Base-by-base conservation (phyloP, 2,888 invertebrate genomes). In the Endomychus coccineus region DNA sequence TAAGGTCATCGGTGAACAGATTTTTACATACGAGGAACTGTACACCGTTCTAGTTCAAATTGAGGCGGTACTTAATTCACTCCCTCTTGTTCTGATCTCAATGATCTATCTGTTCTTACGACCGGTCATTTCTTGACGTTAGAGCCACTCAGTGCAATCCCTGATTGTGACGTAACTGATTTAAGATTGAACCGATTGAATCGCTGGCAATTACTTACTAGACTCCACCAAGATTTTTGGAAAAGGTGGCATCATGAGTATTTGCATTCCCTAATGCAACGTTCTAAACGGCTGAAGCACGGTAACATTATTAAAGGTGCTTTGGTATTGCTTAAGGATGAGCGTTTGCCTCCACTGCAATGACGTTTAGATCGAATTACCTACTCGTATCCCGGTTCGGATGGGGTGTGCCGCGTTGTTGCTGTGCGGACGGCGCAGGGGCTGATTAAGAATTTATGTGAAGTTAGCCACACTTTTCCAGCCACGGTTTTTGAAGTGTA, bases 21-120 rank as follows among this genome's bases (percentile, higher is more conserved):
- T 39, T 6, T 21, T 56, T 2, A 59, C 49, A 6, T 52, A 38
- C 25, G 56, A 61, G 36, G 55, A 62, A 29, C 47, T 58, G 13
- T 10, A 42, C 3, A 61, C 58, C 3, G 12, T 55, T 4, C 14
- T 54, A 1, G 38, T 36, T 9, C 54, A 54, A 32, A 49, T 59
- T 11, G 55, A 59, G 41, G 48, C 50, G 3, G 35, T 51, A n/a
- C 32, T 58, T 10, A 57, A 59, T 39, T 57, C 52, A 38, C 29
- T 7, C 42, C 49, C 1, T 2, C 51, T 1, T 43, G 43, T 19
- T 27, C 27, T 28, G 52, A 54, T 39, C 54, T 50, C 2, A 44
- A 42, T 37, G 48, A 52, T 32, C 28, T 44, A 9, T 27, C 29
- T 6, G 36, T 42, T 11, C 36, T 54, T 1, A 54, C 52, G 1